Evolutionary conservation across 2,888 invertebrate genomes (phyloP).

Genomic region (Ferdinandea cuprea): DNA sequence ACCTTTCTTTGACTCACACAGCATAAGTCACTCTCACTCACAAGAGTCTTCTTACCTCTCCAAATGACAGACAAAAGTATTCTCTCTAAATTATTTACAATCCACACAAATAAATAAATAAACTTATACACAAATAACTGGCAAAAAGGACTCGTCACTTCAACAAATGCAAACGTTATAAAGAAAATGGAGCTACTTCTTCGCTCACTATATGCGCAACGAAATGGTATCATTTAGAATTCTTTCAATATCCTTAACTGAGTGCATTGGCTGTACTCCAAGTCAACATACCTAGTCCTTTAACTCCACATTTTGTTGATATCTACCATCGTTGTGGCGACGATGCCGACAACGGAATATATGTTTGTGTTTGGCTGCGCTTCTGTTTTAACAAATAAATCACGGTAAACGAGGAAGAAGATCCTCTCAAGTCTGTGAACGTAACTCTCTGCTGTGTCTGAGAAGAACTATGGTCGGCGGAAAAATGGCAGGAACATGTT

Average conservation of each 20-base stretch:
- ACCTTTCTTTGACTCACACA: slow-evolving; percentile 50
- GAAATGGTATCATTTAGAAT: slow-evolving; percentile 55
- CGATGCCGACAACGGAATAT: slow-evolving; percentile 1
- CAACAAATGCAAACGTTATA: slow-evolving; percentile 14
- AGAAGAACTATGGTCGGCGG: slow-evolving; percentile 2
- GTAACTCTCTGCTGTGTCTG: neutral
- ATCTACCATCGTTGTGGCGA: neutral
- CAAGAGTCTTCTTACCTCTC: slow-evolving; percentile 46
- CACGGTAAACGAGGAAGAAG: slow-evolving; percentile 4
- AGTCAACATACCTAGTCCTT: slow-evolving; percentile 42
- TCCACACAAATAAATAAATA: slow-evolving; percentile 4
- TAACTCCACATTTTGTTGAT: neutral
- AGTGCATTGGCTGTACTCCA: slow-evolving; percentile 68
- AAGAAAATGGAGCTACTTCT: neutral
- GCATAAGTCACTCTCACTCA: no score
- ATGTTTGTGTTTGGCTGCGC: slow-evolving; percentile 7
- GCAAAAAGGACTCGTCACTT: slow-evolving; percentile 20
- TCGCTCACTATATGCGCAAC: neutral
- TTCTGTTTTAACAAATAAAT: slow-evolving; percentile 17
- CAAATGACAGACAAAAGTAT: slow-evolving; percentile 31
- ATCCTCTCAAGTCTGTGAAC: slow-evolving; percentile 13
- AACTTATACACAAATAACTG: neutral
- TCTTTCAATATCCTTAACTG: slow-evolving; percentile 62
- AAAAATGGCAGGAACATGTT: slow-evolving; percentile 10
- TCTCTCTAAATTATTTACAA: slow-evolving; percentile 55